Base-by-base conservation (phyloP, 2,888 invertebrate species). In the Eilema caniola region DNA sequence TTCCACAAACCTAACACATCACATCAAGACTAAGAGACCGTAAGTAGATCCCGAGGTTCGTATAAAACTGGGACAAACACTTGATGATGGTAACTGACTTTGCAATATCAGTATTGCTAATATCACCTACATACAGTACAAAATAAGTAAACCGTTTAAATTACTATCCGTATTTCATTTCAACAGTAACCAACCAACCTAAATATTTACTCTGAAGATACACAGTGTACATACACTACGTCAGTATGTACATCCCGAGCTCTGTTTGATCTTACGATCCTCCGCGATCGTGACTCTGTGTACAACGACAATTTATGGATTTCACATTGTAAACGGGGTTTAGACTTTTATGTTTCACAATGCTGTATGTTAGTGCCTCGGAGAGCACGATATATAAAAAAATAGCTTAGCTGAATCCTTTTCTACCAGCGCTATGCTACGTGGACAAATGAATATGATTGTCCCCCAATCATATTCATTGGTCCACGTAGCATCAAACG, bases 261-360 rank as follows among this genome's bases (percentile, higher is more conserved):
- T 72, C 47, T 81, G 71, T 82, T 80, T 81, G 77, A 77, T 70
- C 80, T 72, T 71, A 72, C 47, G 71, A 73, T 78, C 65, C 66
- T 8, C 53, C 41, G 53, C 20, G 53, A 53, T 71, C 73, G 62
- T 67, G 66, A 69, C 64, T 62, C 24, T 62, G 63, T 70, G 68
- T 72, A 66, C 76, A 79, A 71, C 71, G 67, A 77, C 79, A 72
- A 81, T 75, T 77, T 71, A 81, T 74, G 69, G 62, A 47, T 69
- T 61, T 23, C 56, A 12, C 66, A 71, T 61, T 63, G 56, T n/a
- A 53, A 53, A 53, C 60, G 66, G 24, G 7, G 23, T n/a, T 61
- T n/a, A 37, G 57, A 10, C 37, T 71, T 74, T 78, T 53, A 53
- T 72, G 70, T 73, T 70, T 61, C 56, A 65, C 57, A 23, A 69